Base-by-base conservation (phyloP, 2,113 vertebrate species). In the Piaya cayana region DNA sequence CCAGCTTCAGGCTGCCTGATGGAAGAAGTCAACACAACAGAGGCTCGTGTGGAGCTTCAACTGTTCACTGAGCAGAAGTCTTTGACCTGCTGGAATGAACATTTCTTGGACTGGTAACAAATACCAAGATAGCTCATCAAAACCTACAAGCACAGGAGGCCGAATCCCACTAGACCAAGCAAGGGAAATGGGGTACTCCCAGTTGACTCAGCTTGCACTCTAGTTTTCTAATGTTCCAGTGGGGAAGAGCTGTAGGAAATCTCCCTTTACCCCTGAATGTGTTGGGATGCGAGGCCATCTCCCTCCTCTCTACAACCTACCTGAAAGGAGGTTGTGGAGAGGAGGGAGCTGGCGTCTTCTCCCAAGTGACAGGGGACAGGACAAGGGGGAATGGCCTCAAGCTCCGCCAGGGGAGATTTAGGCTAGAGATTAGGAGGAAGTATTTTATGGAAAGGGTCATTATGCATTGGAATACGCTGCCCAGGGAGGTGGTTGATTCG, bases 171-270 rank as follows among this genome's bases (percentile, higher is more conserved):
- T 11, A 14, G 19, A 15, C 3, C 15, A 12, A 59, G 26, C 39
- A 25, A 11, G 0, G 19, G 27, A 11, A 30, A 56, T 30, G 4
- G 13, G 7, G 27, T 19, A 50, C 15, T 74, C 37, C 60, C 60
- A n/a, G 4, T 1, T 15, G 4, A 0, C n/a, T 14, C 49, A 7
- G 15, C 32, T 37, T 42, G 34, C 2, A 81, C 43, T 12, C 15
- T 16, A 14, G 11, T 27, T 82, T 13, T 10, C 19, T 1, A 12
- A 13, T 8, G 6, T 14, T 30, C 25, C 27, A 5, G 1, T 0
- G 1, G 49, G 59, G 29, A n/a, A 64, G 25, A 68, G 53, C 49
- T 17, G 12, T 5, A 70, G 79, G 71, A 90, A 92, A 50, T n/a
- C 30, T 62, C 36, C 26, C 39, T 58, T 5, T 11, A 9, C 52